Conservation (phyloP, 2,888 invertebrate genomes). For the Neuroscelio doddi region DNA sequence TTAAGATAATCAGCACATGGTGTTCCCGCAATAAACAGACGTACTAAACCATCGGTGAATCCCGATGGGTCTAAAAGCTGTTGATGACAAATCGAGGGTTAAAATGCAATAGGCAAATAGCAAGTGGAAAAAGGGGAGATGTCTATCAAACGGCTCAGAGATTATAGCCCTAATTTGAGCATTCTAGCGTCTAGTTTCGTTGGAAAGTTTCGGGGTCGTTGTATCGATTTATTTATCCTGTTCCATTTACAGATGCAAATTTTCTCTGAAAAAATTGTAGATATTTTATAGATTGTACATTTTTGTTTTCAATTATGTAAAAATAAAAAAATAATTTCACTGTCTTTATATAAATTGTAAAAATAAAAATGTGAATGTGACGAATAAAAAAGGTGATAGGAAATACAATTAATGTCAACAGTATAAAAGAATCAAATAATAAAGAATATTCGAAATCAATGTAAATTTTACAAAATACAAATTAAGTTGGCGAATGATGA, state of each 20-base stretch:
- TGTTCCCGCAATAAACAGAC: conserved; percentile 40
- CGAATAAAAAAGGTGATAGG: too few species aligned
- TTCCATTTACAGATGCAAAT: neutral
- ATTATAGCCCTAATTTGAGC: conserved; percentile 72
- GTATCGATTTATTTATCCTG: conserved; percentile 29
- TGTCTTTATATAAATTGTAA: too few species aligned
- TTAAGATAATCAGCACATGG: conserved; percentile 50
- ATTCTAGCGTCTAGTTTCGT: conserved; percentile 58
- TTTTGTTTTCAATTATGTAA: too few species aligned
- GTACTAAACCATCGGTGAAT: conserved; percentile 51
- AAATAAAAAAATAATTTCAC: too few species aligned
- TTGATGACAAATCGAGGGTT: conserved; percentile 73
- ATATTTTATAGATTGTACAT: too few species aligned
- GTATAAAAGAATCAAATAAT: too few species aligned
- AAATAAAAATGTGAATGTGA: too few species aligned
- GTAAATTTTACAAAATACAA: too few species aligned
- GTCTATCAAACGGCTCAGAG: conserved; percentile 64
- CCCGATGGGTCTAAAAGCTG: conserved; percentile 69
- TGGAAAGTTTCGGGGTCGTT: conserved; percentile 27
- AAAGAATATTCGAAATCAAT: too few species aligned
- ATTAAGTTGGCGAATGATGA: too few species aligned
- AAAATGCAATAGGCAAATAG: conserved; percentile 72
- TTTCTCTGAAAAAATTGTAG: too few species aligned
- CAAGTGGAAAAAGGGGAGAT: conserved; percentile 53
- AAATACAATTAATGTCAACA: too few species aligned